These are phyloP conservation scores for Lasioglossum figueresi DNA, from an alignment of 2,888 invertebrate genomes.

Conservation along the genomic window DNA sequence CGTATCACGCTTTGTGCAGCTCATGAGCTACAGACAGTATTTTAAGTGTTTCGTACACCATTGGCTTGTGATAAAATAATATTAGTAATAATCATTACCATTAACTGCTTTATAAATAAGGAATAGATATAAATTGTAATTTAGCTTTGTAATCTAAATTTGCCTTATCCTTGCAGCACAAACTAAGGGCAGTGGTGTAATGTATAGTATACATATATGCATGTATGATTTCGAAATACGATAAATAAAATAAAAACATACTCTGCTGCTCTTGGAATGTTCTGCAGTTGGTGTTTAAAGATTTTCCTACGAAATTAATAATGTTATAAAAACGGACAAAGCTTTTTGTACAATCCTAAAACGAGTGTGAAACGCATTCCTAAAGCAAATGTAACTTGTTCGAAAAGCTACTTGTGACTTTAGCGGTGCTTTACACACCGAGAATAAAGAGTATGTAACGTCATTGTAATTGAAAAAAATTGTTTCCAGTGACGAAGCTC, in stretches of 20 bases:
- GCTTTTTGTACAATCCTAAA: constrained; percentile 69
- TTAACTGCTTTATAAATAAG: constrained; percentile 69
- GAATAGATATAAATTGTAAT: constrained; percentile 65
- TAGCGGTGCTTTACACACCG: constrained; percentile 61
- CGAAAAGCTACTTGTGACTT: constrained; percentile 46
- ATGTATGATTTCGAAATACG: constrained; percentile 42
- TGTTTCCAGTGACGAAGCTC: constrained; percentile 49
- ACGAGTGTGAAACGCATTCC: constrained; percentile 58
- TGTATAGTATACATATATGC: constrained; percentile 37
- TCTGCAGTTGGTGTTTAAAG: constrained; percentile 57
- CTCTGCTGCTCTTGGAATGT: constrained; percentile 62
- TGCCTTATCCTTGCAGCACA: constrained; percentile 74
- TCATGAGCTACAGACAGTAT: constrained; percentile 73
- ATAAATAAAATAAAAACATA: constrained; percentile 26
- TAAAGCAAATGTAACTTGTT: constrained; percentile 54
- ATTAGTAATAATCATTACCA: constrained; percentile 55
- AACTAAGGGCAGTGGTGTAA: constrained; percentile 64
- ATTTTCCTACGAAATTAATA: constrained; percentile 63
- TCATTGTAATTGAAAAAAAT: constrained; percentile 52
- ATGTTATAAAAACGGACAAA: constrained; percentile 59
- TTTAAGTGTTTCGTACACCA: constrained; percentile 75
- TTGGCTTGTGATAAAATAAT: constrained; percentile 77
- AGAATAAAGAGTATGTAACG: constrained; percentile 50
- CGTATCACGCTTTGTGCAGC: constrained; percentile 70
- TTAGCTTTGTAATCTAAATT: constrained; percentile 73